These are phyloP conservation scores for Laticauda colubrina DNA, from an alignment of 2,113 vertebrate genomes.

Conservation along the genomic window DNA sequence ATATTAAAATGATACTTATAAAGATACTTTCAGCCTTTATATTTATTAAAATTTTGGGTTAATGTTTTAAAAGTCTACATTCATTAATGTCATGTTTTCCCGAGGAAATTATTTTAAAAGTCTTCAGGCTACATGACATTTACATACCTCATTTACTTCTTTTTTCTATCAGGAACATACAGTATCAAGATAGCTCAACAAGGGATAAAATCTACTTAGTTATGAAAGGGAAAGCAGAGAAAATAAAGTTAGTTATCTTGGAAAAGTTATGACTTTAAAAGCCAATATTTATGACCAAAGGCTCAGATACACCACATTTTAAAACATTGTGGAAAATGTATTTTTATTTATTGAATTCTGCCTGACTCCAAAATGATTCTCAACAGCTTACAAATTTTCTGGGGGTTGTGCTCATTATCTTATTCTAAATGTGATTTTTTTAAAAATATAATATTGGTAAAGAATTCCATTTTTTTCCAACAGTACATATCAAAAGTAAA, in stretches of 20 bases:
- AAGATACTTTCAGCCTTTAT: neutral
- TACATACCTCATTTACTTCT: constrained; percentile 16
- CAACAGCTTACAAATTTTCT: neutral
- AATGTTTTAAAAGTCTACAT: neutral
- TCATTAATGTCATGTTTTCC: neutral
- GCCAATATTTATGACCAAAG: neutral
- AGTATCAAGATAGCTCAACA: neutral
- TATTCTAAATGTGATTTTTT: neutral
- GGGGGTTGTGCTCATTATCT: neutral
- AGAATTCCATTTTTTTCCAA: neutral
- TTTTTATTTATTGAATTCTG: neutral
- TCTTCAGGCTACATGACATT: neutral
- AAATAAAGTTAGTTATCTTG: constrained; percentile 1
- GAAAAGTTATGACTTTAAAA: neutral
- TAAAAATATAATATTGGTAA: neutral
- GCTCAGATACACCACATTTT: neutral
- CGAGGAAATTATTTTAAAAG: neutral
- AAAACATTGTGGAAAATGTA: neutral
- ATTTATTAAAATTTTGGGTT: neutral
- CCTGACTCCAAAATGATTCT: neutral
- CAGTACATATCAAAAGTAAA: neutral
- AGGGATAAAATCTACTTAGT: neutral
- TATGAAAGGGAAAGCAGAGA: neutral
- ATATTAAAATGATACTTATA: neutral
- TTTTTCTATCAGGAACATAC: constrained; percentile 9